Evolutionary conservation across 2,888 invertebrate genomes (phyloP), one percentile per base, ranked within the genome.

Genomic region (Conus canariensis): DNA sequence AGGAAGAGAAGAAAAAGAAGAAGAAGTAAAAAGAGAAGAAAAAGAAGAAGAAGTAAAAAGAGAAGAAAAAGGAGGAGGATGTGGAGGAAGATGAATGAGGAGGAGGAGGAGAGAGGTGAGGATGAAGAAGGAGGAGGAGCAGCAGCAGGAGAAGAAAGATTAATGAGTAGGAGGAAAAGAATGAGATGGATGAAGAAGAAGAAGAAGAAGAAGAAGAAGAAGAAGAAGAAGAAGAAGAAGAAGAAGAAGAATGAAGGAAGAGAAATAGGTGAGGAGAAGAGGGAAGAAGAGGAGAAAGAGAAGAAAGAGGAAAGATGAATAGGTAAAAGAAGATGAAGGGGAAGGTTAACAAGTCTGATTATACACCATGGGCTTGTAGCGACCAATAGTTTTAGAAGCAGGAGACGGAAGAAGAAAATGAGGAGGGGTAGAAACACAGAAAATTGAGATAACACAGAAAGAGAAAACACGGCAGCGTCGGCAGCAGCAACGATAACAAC

Each of bases 161-260:
- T n/a, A 8, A 77, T 25, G 77, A 77, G 25, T n/a, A 25, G 25
- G 30, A 77, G 25, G 30, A 58, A 59, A 59, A 59, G 82, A 59
- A 70, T 16, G 70, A 70, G 70, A 70, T 8, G 59, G 67, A 59
- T 45, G 60, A 45, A 87, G 25, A 70, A 67, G 87, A 70, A 67
- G 67, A 30, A 25, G 25, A 56, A 67, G 87, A 87, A 59, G 67
- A 56, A 77, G 88, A 77, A 56, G 77, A 77, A 56, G 87, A 87
- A 67, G 70, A 70, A 70, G 16, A 22, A 16, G n/a, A 70, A 70
- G 70, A 70, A 70, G 9, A 25, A 77, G 25, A 25, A 77, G 25
- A 7, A 25, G 14, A 25, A 25, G 14, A 25, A 25, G 14, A n/a
- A 25, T 7, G 77, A 8, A 25, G 77, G 14, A 10, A 8, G 30